These are phyloP conservation scores for Camelus dromedarius DNA, from an alignment of 2,113 vertebrate species.

Conservation along the genomic window DNA sequence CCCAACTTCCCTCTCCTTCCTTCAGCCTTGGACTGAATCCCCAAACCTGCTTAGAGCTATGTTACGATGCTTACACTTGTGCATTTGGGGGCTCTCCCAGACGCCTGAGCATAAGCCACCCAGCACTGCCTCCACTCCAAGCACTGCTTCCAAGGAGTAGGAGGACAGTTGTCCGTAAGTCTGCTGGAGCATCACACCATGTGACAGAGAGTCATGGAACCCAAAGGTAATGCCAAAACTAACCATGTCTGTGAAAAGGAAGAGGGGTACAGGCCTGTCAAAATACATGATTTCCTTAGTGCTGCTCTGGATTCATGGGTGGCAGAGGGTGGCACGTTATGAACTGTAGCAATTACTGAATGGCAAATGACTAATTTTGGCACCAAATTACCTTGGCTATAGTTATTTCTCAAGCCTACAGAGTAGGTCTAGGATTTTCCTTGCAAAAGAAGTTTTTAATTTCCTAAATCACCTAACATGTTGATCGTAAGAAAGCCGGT, in stretches of 20 bases:
- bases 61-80: neutral
- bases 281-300: neutral
- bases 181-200: neutral
- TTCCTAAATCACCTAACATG: neutral
- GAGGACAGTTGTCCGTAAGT: neutral
- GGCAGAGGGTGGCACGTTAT: neutral
- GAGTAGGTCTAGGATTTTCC: neutral
- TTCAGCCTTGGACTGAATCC: neutral
- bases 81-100: rapidly evolving
- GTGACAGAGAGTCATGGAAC: neutral
- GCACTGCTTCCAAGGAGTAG: neutral
- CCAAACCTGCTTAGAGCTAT: neutral
- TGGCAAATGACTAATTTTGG: neutral
- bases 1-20: neutral
- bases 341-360: neutral
- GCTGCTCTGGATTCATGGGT: neutral
- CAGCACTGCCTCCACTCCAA: neutral
- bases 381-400: neutral
- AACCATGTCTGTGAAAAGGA: neutral
- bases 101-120: no score
- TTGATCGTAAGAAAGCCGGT: neutral
- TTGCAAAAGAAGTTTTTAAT: neutral
- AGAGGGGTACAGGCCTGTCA: neutral
- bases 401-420: neutral
- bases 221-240: neutral